These are phyloP conservation scores for Junonia oenone DNA, from an alignment of 2,888 invertebrate species.

Conservation along the genomic window DNA sequence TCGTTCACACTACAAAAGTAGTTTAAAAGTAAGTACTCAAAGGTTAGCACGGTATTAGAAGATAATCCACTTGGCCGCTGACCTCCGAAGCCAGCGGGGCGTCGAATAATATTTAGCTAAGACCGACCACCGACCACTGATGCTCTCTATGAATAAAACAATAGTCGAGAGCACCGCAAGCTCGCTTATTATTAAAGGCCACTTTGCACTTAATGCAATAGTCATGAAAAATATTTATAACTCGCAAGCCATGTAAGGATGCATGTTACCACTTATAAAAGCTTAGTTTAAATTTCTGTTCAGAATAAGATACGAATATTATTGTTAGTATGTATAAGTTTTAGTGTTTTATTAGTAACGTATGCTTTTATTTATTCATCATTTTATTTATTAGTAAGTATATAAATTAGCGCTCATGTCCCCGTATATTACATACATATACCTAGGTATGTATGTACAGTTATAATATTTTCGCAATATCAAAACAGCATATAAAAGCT, in stretches of 20 bases:
- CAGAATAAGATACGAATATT: no score
- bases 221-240: not conserved
- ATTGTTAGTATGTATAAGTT: no score
- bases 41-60: slow-evolving; percentile 15
- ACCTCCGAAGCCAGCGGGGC: slow-evolving; percentile 14
- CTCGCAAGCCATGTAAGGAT: not conserved
- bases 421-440: no score
- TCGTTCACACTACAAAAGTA: not conserved
- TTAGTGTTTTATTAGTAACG: no score
- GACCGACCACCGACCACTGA: slow-evolving; percentile 15
- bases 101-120: slow-evolving; percentile 21
- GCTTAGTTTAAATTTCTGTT: no score
- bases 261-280: no score
- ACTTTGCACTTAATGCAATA: not conserved
- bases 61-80: slow-evolving; percentile 13
- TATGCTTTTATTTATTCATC: no score
- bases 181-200: slow-evolving; percentile 1
- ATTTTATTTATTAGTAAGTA: no score
- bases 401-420: no score
- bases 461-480: no score
- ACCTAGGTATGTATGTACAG: no score
- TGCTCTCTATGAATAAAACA: slow-evolving; percentile 23
- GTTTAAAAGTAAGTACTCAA: slow-evolving; percentile 1
- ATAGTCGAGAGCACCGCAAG: not conserved
- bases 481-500: no score